A percentile compares a stretch with the other conserved stretches of the same genome.
Conservation (phyloP, 2,113 vertebrate species). For the Menura novaehollandiae region DNA sequence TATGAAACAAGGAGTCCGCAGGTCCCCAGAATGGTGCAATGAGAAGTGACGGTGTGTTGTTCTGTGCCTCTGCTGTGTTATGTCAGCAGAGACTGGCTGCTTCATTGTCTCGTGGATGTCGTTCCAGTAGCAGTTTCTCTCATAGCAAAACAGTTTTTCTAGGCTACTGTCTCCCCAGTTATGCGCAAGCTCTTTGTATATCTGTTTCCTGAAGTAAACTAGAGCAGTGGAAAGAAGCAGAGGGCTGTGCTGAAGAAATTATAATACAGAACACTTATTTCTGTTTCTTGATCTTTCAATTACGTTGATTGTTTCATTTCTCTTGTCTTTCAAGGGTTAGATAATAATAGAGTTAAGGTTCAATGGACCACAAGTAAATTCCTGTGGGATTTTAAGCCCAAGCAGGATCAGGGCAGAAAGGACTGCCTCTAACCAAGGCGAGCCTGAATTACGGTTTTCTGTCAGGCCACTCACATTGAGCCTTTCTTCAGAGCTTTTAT, state of each 20-base stretch:
- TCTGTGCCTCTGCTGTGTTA: neutral
- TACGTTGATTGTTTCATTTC: neutral
- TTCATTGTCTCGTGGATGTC: rapidly evolving
- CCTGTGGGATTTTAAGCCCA: neutral
- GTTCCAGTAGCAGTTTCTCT: neutral
- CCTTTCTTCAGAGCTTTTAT: neutral
- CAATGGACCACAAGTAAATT: neutral
- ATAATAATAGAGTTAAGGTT: neutral
- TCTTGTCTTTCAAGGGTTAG: neutral
- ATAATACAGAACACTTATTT: neutral
- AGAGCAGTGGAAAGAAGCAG: neutral
- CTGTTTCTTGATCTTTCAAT: neutral
- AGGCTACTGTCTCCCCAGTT: neutral
- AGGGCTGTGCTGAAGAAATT: neutral
- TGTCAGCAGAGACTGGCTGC: neutral
- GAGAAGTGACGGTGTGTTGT: neutral
- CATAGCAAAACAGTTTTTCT: neutral
- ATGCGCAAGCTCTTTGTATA: neutral
- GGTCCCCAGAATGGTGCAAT: no score
- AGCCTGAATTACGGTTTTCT: neutral
- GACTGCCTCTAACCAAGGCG: no score
- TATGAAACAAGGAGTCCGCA: neutral
- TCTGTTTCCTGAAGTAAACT: neutral
- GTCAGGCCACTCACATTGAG: neutral
- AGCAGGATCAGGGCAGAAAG: no score